These are phyloP conservation scores for Globia sparganii DNA, from an alignment of 2,888 invertebrate genomes.

Conservation along the genomic window DNA sequence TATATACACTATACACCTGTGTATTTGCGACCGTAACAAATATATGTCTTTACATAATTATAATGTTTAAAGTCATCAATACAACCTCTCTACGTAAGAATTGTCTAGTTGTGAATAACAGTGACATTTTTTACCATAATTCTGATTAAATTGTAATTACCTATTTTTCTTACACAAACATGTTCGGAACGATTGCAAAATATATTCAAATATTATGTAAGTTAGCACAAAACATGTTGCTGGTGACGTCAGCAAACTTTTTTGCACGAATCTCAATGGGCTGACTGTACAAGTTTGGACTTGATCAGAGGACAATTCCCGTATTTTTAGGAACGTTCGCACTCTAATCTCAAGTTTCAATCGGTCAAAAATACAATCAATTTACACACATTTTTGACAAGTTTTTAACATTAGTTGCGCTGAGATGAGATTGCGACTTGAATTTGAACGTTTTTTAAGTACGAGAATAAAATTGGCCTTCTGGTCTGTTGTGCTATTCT, in stretches of 20 bases:
- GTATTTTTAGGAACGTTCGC: no score
- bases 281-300: slow-evolving; percentile 50
- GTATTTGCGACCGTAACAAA: neutral
- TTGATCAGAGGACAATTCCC: slow-evolving; percentile 28
- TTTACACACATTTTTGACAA: no score
- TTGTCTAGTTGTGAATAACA: neutral
- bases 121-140: slow-evolving; percentile 14
- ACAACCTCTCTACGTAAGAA: neutral
- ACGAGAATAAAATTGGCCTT: no score
- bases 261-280: slow-evolving; percentile 43
- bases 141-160: neutral
- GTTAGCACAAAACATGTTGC: slow-evolving; percentile 28
- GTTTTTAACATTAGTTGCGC: no score
- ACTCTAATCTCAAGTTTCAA: no score
- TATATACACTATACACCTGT: no score
- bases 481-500: neutral
- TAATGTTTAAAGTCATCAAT: neutral
- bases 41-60: neutral
- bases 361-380: no score
- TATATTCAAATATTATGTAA: slow-evolving; percentile 43
- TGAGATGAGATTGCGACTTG: no score
- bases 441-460: no score
- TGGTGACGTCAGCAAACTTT: slow-evolving; percentile 49
- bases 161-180: neutral
- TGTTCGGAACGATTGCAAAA: slow-evolving; percentile 31